Percentiles rank a stretch among this genome's conserved stretches.
Conservation (phyloP, 2,797 vertebrate species). For the Lycodopsis pacificus region DNA sequence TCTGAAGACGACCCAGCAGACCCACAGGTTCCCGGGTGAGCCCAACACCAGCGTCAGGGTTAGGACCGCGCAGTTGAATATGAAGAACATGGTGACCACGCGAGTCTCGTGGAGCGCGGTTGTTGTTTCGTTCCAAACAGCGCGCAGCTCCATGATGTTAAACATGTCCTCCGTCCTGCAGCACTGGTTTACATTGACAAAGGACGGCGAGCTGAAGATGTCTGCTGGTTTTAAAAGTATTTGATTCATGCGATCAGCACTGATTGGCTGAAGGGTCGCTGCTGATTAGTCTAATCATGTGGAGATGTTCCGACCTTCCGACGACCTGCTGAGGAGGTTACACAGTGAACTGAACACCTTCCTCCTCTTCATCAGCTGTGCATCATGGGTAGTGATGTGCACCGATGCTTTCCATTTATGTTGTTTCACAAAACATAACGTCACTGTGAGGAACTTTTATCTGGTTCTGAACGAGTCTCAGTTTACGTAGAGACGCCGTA, state of each 20-base stretch:
- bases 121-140: conserved; percentile 54
- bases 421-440: too few species aligned
- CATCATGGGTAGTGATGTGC: not conserved
- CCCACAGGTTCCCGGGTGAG: conserved; percentile 70
- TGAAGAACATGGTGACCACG: conserved; percentile 22
- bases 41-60: conserved; percentile 59
- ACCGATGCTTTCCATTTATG: too few species aligned
- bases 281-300: conserved; percentile 69
- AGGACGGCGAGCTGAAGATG: conserved; percentile 10
- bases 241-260: conserved; percentile 33
- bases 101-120: not conserved
- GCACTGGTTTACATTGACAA: conserved; percentile 3
- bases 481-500: too few species aligned
- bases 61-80: conserved; percentile 68
- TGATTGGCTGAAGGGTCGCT: conserved; percentile 53
- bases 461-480: too few species aligned
- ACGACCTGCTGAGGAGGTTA: conserved; percentile 25
- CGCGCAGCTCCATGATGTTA: conserved; percentile 27
- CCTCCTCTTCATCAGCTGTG: not conserved
- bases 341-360: not conserved
- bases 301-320: conserved; percentile 63
- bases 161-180: not conserved
- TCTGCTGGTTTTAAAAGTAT: conserved; percentile 1
- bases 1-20: conserved; percentile 72
- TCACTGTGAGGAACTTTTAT: too few species aligned